Percentiles rank a stretch among this genome's conserved stretches.
phyloP scores from a whole-genome alignment of 2,888 invertebrate species.

The Euproctis similis region DNA sequence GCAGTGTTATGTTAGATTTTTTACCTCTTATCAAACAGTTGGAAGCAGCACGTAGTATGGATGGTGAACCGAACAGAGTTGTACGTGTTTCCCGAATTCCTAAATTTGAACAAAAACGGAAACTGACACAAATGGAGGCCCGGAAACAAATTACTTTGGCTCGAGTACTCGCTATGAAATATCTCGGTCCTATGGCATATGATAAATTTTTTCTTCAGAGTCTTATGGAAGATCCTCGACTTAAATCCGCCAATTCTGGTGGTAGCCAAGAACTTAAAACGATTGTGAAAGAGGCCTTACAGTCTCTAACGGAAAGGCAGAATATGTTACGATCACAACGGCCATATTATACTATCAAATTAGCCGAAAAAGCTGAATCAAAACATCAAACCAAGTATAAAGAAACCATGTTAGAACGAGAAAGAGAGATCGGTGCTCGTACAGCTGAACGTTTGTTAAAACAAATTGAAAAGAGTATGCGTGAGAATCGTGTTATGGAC shows the following conservation, averaged over 20 bases:
- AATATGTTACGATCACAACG: conserved; percentile 62
- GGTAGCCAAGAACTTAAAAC: conserved; percentile 44
- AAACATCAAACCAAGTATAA: conserved; percentile 56
- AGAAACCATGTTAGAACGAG: conserved; percentile 45
- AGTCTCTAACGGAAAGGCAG: conserved; percentile 55
- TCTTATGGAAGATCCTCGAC: conserved; percentile 45
- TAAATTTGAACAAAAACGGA: conserved; percentile 38
- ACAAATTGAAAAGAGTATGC: conserved; percentile 51
- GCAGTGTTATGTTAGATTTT: conserved; percentile 60
- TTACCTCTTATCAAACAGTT: conserved; percentile 56
- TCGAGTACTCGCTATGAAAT: conserved; percentile 66
- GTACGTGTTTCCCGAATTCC: conserved; percentile 57
- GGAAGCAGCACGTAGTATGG: conserved; percentile 37
- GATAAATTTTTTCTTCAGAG: conserved; percentile 64
- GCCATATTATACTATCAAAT: conserved; percentile 61
- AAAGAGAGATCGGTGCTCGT: conserved; percentile 53
- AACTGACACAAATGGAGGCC: conserved; percentile 61
- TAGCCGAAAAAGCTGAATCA: conserved; percentile 60
- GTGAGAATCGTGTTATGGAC: conserved; percentile 50
- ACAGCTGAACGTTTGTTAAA: conserved; percentile 52
- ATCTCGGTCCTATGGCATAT: conserved; percentile 66
- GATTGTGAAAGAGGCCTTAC: conserved; percentile 46
- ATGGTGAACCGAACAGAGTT: conserved; percentile 35
- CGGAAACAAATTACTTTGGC: conserved; percentile 51
- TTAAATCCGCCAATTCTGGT: conserved; percentile 51